Conservation (phyloP, 2,797 vertebrate genomes). For the Paratrypauchen microcephalus region DNA sequence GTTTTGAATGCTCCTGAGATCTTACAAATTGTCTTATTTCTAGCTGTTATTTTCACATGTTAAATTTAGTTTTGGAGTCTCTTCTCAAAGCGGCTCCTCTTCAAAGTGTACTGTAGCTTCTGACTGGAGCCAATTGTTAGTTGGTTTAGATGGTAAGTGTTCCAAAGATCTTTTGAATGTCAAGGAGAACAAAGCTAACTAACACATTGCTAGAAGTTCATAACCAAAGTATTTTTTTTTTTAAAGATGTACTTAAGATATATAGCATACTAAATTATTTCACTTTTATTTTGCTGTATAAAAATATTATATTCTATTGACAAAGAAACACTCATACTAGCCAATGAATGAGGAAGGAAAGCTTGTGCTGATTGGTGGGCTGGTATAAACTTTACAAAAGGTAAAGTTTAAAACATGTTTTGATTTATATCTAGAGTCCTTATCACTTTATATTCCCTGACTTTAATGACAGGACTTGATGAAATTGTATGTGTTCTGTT, state of each 20-base stretch:
- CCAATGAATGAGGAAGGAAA: conserved; percentile 73
- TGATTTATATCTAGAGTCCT: conserved; percentile 72
- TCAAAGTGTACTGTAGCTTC: conserved; percentile 77
- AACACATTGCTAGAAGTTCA: conserved; percentile 81
- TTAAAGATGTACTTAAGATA: conserved; percentile 78
- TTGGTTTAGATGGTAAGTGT: conserved; percentile 72
- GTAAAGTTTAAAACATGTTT: conserved; percentile 65
- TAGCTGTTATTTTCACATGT: conserved; percentile 62
- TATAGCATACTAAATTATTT: conserved; percentile 83
- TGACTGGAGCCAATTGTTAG: conserved; percentile 66
- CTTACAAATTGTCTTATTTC: conserved; percentile 68
- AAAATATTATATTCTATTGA: conserved; percentile 77
- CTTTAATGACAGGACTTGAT: conserved; percentile 74
- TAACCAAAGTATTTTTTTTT: conserved; percentile 76
- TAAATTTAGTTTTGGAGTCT: conserved; percentile 68
- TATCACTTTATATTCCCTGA: conserved; percentile 80
- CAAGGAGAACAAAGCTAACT: conserved; percentile 76
- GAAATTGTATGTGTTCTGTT: conserved; percentile 80
- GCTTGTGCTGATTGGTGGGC: conserved; percentile 83
- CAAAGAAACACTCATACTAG: conserved; percentile 67
- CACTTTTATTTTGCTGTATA: conserved; percentile 77
- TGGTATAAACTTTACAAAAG: conserved; percentile 65
- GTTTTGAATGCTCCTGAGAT: conserved; percentile 76
- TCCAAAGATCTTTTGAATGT: conserved; percentile 83
- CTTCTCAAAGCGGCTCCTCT: conserved; percentile 62